These are phyloP conservation scores for Thereva nobilitata DNA, from an alignment of 2,888 invertebrate genomes.

Conservation along the genomic window DNA sequence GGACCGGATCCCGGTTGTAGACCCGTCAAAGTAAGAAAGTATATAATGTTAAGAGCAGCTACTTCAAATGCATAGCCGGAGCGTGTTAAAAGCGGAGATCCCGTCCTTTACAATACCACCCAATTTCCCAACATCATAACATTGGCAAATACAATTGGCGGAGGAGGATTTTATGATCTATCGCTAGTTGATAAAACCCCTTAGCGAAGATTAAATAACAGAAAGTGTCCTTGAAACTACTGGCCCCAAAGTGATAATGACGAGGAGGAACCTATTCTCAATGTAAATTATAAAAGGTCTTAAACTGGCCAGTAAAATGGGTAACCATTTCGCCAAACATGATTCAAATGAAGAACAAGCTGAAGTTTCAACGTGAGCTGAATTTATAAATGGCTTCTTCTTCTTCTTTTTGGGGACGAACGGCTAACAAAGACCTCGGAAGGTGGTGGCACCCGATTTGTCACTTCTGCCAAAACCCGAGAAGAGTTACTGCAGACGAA, in stretches of 20 bases:
- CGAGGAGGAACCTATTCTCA: background rate
- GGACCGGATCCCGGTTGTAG: conserved; percentile 36
- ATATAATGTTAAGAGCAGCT: conserved; percentile 39
- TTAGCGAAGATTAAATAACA: conserved; percentile 45
- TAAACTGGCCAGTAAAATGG: conserved; percentile 12
- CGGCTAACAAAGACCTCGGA: too few relatives aligned
- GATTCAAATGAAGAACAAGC: conserved; percentile 18
- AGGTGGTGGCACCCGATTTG: too few relatives aligned
- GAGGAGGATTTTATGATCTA: conserved; percentile 46
- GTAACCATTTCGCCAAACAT: conserved; percentile 25
- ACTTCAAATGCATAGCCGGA: conserved; percentile 45
- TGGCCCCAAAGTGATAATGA: conserved; percentile 1
- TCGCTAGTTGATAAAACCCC: conserved; percentile 44
- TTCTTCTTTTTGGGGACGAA: too few relatives aligned
- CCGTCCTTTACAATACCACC: conserved; percentile 42
- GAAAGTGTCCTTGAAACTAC: conserved; percentile 38
- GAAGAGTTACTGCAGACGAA: too few relatives aligned
- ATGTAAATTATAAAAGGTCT: conserved; percentile 7
- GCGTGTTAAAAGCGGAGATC: conserved; percentile 46
- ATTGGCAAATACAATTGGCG: conserved; percentile 45
- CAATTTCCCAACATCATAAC: conserved; percentile 44
- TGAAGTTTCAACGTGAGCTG: conserved; percentile 23
- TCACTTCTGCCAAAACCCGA: too few relatives aligned
- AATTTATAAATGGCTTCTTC: conserved; percentile 26
- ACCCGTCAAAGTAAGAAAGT: background rate